Percentiles rank a stretch among this genome's conserved stretches.
phyloP scores from a whole-genome alignment of 2,797 vertebrate species.

The Gephyroberyx darwinii region DNA sequence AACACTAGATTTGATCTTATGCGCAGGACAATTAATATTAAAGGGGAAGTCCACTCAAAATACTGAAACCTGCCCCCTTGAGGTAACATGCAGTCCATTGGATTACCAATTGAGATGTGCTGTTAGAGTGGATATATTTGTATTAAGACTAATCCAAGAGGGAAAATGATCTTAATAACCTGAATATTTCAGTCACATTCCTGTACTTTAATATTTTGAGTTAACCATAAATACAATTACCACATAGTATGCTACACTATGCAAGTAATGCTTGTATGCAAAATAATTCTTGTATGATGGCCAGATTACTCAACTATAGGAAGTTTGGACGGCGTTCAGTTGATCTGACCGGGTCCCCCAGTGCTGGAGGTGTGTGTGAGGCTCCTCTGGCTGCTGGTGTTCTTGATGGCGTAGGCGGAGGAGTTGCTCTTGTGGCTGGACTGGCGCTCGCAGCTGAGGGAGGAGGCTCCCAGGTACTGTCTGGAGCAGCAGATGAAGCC shows the following conservation, averaged over 20 bases:
- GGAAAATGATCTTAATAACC: neutral
- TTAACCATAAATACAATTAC: neutral
- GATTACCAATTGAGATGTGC: neutral
- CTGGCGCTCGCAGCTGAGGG: constrained; percentile 77
- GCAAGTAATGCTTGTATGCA: neutral
- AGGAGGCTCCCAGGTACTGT: constrained; percentile 69
- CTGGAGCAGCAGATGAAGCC: constrained; percentile 87
- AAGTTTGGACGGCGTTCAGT: constrained; percentile 26
- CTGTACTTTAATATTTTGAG: constrained; percentile 21
- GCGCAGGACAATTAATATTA: neutral
- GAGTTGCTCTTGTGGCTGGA: constrained; percentile 84
- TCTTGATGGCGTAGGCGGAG: constrained; percentile 83
- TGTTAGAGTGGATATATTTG: neutral
- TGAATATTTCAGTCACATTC: neutral
- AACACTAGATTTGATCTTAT: constrained; percentile 16
- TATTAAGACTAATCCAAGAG: neutral
- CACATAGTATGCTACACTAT: neutral
- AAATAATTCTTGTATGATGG: neutral
- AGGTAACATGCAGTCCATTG: constrained; percentile 2
- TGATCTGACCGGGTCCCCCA: constrained; percentile 25
- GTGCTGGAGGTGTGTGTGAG: constrained; percentile 79
- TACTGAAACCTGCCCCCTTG: neutral
- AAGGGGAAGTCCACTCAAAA: neutral
- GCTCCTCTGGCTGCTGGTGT: constrained; percentile 86
- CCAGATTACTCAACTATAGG: constrained; percentile 10